phyloP scores from a whole-genome alignment of 2,888 invertebrate genomes.

The Ophion ellenae region DNA sequence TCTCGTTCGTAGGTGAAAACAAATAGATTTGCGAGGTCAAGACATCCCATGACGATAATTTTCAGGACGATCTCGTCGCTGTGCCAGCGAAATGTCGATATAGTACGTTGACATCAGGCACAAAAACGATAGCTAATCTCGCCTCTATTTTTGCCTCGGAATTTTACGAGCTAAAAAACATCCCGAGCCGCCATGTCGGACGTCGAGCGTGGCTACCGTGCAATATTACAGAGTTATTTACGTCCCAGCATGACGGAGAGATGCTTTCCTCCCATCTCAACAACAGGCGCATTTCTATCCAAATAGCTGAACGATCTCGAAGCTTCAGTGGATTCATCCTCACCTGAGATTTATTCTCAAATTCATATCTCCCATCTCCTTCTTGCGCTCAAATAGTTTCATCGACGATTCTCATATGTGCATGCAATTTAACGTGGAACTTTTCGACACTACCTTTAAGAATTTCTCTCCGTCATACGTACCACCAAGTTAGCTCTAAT shows the following conservation, averaged over 20 bases:
- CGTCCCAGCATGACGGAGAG: slow-evolving; percentile 2
- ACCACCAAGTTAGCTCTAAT: neutral
- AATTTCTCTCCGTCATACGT: neutral
- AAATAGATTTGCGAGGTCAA: neutral
- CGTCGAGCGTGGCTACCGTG: neutral
- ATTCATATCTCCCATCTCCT: neutral
- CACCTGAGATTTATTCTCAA: slow-evolving; percentile 4
- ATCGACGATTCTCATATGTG: neutral
- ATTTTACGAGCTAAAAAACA: slow-evolving; percentile 13
- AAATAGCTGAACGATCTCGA: slow-evolving; percentile 25
- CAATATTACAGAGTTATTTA: neutral
- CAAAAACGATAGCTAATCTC: neutral
- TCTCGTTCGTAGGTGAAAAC: neutral
- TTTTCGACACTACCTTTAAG: neutral
- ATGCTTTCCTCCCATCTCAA: slow-evolving; percentile 3
- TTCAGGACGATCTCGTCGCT: neutral
- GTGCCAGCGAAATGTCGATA: neutral
- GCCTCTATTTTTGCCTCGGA: neutral
- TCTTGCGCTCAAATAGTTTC: slow-evolving; percentile 4
- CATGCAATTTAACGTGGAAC: neutral
- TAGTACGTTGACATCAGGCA: neutral
- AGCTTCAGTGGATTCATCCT: neutral
- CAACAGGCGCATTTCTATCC: slow-evolving; percentile 32
- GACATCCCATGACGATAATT: neutral
- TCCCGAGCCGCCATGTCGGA: neutral